These are phyloP conservation scores for Neelides folsomi DNA, from an alignment of 2,888 invertebrate species.

Conservation along the genomic window DNA sequence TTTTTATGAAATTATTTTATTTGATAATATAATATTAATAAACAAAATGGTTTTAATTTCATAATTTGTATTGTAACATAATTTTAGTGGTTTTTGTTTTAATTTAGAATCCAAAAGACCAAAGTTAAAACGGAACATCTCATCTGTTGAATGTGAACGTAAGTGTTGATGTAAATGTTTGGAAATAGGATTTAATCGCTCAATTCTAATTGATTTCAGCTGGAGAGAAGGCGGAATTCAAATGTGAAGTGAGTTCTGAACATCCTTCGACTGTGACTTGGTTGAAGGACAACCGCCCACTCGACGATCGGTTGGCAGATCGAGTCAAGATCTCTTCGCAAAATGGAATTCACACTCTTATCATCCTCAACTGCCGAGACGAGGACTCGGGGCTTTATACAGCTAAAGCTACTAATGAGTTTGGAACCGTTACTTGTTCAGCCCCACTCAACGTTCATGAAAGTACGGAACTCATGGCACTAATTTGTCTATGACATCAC, in stretches of 20 bases:
- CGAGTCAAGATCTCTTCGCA: slow-evolving; percentile 52
- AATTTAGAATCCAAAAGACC: not conserved
- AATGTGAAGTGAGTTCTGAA: slow-evolving; percentile 57
- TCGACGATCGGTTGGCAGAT: slow-evolving; percentile 61
- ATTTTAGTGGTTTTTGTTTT: too few species aligned
- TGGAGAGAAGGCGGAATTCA: slow-evolving; percentile 68
- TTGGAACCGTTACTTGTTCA: slow-evolving; percentile 61
- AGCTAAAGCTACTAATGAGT: slow-evolving; percentile 66
- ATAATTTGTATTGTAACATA: too few species aligned
- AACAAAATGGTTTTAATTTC: too few species aligned
- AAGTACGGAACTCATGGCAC: slow-evolving; percentile 45
- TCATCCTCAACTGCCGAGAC: slow-evolving; percentile 57
- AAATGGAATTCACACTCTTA: slow-evolving; percentile 51
- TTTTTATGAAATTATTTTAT: not conserved
- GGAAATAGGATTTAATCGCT: not conserved
- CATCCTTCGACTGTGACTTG: slow-evolving; percentile 53
- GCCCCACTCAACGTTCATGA: slow-evolving; percentile 75
- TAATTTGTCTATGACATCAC: not conserved
- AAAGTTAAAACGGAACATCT: slow-evolving; percentile 6
- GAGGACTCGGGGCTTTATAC: slow-evolving; percentile 82
- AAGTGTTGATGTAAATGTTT: slow-evolving; percentile 9
- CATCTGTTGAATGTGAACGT: slow-evolving; percentile 28
- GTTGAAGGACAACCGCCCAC: slow-evolving; percentile 74
- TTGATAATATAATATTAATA: not conserved
- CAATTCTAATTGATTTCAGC: slow-evolving; percentile 43